Evolutionary conservation across 2,888 invertebrate genomes (phyloP).

Genomic region (Scaeva pyrastri): DNA sequence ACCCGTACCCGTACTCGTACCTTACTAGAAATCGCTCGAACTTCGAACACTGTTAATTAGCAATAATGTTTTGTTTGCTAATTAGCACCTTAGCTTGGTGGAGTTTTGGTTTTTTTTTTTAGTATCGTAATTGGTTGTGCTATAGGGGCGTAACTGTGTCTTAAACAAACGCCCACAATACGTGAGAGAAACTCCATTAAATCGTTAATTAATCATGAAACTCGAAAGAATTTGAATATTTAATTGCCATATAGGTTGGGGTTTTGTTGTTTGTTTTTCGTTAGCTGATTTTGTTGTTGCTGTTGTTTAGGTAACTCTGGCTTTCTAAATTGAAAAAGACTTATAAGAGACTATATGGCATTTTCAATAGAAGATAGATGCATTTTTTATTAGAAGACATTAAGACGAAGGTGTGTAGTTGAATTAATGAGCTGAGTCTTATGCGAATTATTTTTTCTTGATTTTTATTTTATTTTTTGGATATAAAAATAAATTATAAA

Average conservation of each 20-base stretch:
- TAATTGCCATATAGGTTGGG: constrained; percentile 64
- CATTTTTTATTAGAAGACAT: constrained; percentile 30
- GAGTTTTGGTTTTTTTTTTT: no score
- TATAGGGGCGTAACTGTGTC: constrained; percentile 64
- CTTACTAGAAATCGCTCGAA: constrained; percentile 61
- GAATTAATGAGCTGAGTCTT: constrained; percentile 31
- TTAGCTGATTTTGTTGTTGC: neutral
- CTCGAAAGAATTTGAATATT: constrained; percentile 70
- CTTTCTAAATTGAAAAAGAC: constrained; percentile 30
- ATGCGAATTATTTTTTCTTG: constrained; percentile 10
- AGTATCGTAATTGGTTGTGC: constrained; percentile 69
- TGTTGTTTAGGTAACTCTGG: neutral
- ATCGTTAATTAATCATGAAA: constrained; percentile 75
- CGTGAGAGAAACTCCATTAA: constrained; percentile 44
- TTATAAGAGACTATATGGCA: neutral
- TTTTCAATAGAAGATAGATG: neutral
- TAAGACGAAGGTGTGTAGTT: constrained; percentile 19
- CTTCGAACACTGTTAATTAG: constrained; percentile 73
- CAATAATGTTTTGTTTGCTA: constrained; percentile 73
- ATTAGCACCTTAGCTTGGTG: constrained; percentile 67
- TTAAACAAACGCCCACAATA: constrained; percentile 64
- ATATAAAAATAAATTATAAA: neutral
- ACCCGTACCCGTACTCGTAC: no score
- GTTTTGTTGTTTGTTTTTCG: constrained; percentile 48
- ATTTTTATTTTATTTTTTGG: neutral